Conservation (phyloP, 2,888 invertebrate genomes). For the Argyra leucocephala region DNA sequence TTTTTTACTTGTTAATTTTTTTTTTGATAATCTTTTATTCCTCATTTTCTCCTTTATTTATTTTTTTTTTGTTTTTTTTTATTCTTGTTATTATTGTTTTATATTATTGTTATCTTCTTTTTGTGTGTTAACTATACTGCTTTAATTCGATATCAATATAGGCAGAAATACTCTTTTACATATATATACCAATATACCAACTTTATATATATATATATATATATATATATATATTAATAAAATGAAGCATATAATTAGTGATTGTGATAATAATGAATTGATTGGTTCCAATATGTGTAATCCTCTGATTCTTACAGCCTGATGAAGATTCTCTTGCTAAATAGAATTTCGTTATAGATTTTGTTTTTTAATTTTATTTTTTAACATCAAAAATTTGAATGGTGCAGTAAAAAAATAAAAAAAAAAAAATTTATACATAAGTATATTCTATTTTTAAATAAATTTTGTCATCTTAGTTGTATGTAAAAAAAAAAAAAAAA, state of each 20-base stretch:
- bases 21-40: neutral
- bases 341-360: neutral
- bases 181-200: neutral
- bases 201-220: neutral
- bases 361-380: no score
- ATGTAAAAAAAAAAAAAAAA: neutral
- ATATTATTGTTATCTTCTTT: neutral
- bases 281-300: conserved; percentile 3
- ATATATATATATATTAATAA: neutral
- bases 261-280: conserved; percentile 1
- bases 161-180: neutral
- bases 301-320: neutral
- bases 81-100: no score
- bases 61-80: neutral
- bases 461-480: neutral
- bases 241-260: conserved; percentile 6
- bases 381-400: no score
- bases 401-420: no score
- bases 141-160: neutral
- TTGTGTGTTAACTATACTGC: neutral
- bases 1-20: neutral
- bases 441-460: neutral
- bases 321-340: neutral
- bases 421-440: no score
- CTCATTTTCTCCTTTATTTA: no score